Percentiles rank a stretch among this genome's conserved stretches.
Evolutionary conservation across 1,140 invertebrate species (phyloP).

Genomic region (Drosophila bipectinata): DNA sequence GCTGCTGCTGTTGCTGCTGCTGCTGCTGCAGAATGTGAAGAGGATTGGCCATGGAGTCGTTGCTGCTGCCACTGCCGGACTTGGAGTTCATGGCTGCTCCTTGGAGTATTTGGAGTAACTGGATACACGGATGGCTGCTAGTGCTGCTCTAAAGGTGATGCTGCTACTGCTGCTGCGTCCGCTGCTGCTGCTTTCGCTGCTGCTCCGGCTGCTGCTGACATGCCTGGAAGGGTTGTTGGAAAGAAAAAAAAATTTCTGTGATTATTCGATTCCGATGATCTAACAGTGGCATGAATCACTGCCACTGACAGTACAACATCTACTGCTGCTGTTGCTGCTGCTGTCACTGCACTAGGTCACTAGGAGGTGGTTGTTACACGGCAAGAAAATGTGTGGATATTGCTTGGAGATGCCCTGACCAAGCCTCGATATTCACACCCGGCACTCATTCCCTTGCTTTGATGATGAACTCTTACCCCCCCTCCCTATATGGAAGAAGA

Average conservation of each 20-base stretch:
- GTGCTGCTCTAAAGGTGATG: constrained; percentile 1
- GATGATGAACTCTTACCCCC: no score
- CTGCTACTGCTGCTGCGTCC: constrained; percentile 5
- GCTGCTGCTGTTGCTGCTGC: constrained; percentile 4
- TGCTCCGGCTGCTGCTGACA: constrained; percentile 63
- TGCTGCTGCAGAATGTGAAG: constrained; percentile 37
- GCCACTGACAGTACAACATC: constrained; percentile 10
- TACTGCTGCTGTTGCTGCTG: constrained; percentile 15
- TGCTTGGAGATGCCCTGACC: no score
- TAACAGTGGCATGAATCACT: constrained; percentile 61
- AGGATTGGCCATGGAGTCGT: constrained; percentile 63
- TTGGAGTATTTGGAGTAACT: constrained; percentile 4
- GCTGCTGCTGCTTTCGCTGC: constrained; percentile 45
- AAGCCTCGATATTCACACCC: no score
- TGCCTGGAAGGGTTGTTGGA: constrained; percentile 19
- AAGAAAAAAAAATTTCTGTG: background rate
- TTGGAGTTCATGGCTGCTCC: constrained; percentile 62
- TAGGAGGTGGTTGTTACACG: constrained; percentile 3
- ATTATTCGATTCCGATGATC: constrained; percentile 54
- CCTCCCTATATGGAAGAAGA: no score
- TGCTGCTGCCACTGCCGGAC: constrained; percentile 70
- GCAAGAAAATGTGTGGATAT: background rate
- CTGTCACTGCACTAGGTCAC: constrained; percentile 18
- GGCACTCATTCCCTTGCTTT: no score
- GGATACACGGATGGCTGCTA: constrained; percentile 15